Evolutionary conservation across 1,140 invertebrate species (phyloP), one percentile per base, ranked within the genome.

Genomic region (Drosophila hydei): DNA sequence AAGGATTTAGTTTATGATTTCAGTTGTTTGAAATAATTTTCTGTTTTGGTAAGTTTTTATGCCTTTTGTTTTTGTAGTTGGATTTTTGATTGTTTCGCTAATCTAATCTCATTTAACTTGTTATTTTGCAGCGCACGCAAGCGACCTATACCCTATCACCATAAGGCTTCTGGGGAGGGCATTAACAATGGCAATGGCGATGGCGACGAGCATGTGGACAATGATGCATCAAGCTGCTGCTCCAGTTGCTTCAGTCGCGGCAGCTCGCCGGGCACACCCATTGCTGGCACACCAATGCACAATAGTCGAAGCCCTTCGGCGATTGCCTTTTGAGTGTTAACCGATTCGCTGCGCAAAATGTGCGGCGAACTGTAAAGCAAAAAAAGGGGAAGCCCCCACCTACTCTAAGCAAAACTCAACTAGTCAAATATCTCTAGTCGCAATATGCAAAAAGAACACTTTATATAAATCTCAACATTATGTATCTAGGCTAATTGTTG

Each of bases 91-190:
- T 40, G 11, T 48, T 50, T 38, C 0, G 0, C 4, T 21, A 30
- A 67, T 40, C 2, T 27, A 50, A 54, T 38, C 5, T 43, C 2
- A 4, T 62, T 8, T 2, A 11, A 33, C 9, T n/a, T 9, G 1
- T 30, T 21, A 36, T 21, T 56, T 94, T 94, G 81, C 93, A 98
- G 97, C 92, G 97, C 97, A 68, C 94, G 97, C 77, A 98, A 98
- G 92, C 93, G 96, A 59, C 97, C 97, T 36, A 96, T 98, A 81
- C 96, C 96, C 50, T 97, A 97, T 93, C 96, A 97, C 79, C 94
- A 96, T 77, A 95, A 96, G 56, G 95, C 96, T 16, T 95, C 95
- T 11, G 94, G 18, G 0, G 77, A 60, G 9, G 77, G 68, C 5
- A n/a, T 59, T 4, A 48, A 40, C 14, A 67, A 67, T 33, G 42